A percentile compares a stretch with the other conserved stretches of the same genome.
These are phyloP conservation scores for Ceryle rudis DNA, from an alignment of 2,797 vertebrate species.

Conservation along the genomic window DNA sequence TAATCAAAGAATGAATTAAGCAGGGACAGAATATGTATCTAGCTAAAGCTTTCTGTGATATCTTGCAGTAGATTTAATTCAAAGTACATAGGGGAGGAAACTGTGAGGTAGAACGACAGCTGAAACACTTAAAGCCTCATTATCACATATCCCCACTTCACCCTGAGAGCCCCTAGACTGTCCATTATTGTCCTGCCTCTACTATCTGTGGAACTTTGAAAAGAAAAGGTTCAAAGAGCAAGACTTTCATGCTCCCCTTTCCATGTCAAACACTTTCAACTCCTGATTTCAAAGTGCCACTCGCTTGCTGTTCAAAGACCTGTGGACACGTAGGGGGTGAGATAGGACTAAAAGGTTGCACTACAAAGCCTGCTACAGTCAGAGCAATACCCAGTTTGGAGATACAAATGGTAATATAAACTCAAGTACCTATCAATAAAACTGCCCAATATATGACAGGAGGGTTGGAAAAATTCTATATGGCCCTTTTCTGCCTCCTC, in stretches of 20 bases:
- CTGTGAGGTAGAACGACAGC: background rate
- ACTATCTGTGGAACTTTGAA: constrained; percentile 83
- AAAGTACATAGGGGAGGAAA: background rate
- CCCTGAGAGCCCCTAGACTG: constrained; percentile 64
- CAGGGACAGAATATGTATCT: background rate
- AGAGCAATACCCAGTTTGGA: constrained; percentile 71
- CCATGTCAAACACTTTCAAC: constrained; percentile 90
- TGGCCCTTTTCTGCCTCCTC: constrained; percentile 10
- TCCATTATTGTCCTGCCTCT: constrained; percentile 80
- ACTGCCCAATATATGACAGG: constrained; percentile 65
- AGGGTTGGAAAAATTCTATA: constrained; percentile 57
- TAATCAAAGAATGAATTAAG: constrained; percentile 5
- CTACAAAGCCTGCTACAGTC: constrained; percentile 82
- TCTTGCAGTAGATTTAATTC: constrained; percentile 50
- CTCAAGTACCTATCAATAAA: constrained; percentile 75
- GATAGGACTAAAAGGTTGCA: constrained; percentile 84
- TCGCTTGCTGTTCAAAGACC: constrained; percentile 88
- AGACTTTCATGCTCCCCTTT: constrained; percentile 88
- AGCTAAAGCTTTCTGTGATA: background rate
- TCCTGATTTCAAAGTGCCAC: constrained; percentile 91
- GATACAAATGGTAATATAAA: constrained; percentile 74
- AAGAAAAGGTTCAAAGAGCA: constrained; percentile 89
- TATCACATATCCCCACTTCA: constrained; percentile 58
- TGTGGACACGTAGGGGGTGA: constrained; percentile 78
- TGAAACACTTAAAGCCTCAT: constrained; percentile 75